These are phyloP conservation scores for Odontamblyopus lacepedii DNA, from an alignment of 2,797 vertebrate species.

Conservation along the genomic window DNA sequence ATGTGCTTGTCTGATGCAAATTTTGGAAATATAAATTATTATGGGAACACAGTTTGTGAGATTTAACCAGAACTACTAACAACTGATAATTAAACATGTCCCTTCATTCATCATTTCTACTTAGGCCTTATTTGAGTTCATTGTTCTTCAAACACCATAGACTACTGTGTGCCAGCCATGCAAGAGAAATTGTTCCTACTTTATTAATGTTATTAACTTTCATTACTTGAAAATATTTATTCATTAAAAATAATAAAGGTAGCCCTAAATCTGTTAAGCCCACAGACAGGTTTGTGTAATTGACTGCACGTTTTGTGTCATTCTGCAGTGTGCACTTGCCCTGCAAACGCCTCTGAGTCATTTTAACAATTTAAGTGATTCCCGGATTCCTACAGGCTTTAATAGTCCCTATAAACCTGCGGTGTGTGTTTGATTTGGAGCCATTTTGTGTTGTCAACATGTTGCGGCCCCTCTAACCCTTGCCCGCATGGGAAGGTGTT, in stretches of 20 bases:
- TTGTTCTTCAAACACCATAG: not conserved
- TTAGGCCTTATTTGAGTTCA: not conserved
- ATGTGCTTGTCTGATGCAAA: too few species aligned
- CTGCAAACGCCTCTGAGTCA: constrained; percentile 16
- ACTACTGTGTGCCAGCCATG: not conserved
- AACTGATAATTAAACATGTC: not conserved
- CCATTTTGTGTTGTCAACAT: constrained; percentile 42
- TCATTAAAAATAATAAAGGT: not conserved
- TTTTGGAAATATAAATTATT: too few species aligned
- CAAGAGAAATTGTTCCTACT: not conserved
- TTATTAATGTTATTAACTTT: not conserved
- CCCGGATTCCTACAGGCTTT: constrained; percentile 14
- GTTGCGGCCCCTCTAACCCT: constrained; percentile 45
- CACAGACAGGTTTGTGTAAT: not conserved
- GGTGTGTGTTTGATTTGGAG: constrained; percentile 40
- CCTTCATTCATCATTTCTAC: not conserved
- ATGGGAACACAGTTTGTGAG: too few species aligned
- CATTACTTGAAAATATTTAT: not conserved
- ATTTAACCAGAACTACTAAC: not conserved
- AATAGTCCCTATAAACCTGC: constrained; percentile 30
- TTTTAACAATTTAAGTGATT: constrained; percentile 14
- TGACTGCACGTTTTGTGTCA: constrained; percentile 1
- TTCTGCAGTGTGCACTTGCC: not conserved
- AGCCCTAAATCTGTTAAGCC: not conserved
- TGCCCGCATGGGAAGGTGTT: constrained; percentile 36